Evolutionary conservation across 1,140 invertebrate species (phyloP), one percentile per base, ranked within the genome.

Genomic region (Ceratitis capitata): DNA sequence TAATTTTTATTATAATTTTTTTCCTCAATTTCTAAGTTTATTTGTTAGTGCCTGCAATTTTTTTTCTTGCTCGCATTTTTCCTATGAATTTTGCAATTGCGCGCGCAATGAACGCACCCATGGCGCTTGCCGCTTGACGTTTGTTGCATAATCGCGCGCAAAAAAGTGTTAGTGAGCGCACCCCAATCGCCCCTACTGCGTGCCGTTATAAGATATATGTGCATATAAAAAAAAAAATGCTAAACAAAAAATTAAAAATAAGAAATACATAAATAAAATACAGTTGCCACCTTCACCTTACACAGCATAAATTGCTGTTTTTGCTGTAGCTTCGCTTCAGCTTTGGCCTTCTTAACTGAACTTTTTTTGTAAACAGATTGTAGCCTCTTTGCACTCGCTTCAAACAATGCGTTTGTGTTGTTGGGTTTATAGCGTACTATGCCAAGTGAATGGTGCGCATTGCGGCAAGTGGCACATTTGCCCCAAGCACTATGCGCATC

Each of bases 321-420:
- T 47, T 9, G 42, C 45, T 78, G 42, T 47, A 35, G 16, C 29
- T n/a, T 39, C 64, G 19, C 32, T 42, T 78, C n/a, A 23, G 39
- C 69, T 78, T 45, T 45, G 69, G 69, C 69, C 69, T 78, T 78
- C n/a, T 39, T n/a, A 78, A 78, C 45, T 78, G 69, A 45, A 47
- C n/a, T 26, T 78, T 19, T 78, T 78, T n/a, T n/a, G n/a, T 78
- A 78, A 78, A 45, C 69, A 78, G 69, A 78, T 78, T 78, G 69
- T 78, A 23, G 42, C 69, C 69, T 26, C 69, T 47, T 78, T 45
- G 69, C 69, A 42, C 39, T 78, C 69, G 39, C 69, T 78, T 78
- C 69, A 45, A 78, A n/a, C 39, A 47, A 6, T 35, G 64, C 32
- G 29, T 45, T 78, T 16, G 9, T 45, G 69, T 45, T 78, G 39